phyloP scores from a whole-genome alignment of 2,888 invertebrate species.

The Tridacna crocea region DNA sequence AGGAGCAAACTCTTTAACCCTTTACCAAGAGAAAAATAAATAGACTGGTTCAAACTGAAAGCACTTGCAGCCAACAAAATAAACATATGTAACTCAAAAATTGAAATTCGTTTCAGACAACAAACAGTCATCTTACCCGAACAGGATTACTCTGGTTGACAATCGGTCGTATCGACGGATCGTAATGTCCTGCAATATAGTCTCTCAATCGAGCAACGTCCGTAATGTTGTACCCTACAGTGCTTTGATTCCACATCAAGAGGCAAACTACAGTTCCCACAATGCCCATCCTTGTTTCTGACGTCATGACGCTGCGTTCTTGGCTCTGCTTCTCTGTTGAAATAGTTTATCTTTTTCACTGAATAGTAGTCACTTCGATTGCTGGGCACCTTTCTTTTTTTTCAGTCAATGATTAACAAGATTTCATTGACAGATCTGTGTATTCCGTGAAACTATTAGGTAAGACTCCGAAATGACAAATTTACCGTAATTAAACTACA shows the following conservation, averaged over 20 bases:
- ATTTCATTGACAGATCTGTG: too few species aligned
- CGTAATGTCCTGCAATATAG: not conserved
- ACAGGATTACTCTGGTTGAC: conserved; percentile 18
- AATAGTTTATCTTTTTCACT: not conserved
- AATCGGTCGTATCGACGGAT: conserved; percentile 11
- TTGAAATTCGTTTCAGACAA: too few species aligned
- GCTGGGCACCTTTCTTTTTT: not conserved
- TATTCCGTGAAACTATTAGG: too few species aligned
- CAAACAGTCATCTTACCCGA: conserved; percentile 3
- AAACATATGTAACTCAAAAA: too few species aligned
- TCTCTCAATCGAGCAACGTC: conserved; percentile 10
- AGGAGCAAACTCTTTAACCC: too few species aligned
- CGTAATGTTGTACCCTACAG: not conserved
- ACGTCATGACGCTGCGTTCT: not conserved
- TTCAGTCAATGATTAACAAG: not conserved
- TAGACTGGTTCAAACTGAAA: too few species aligned
- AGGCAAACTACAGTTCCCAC: not conserved
- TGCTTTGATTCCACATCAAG: not conserved
- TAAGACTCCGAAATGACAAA: too few species aligned
- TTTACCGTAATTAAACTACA: too few species aligned
- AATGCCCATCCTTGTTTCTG: not conserved
- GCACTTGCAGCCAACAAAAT: too few species aligned
- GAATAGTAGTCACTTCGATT: not conserved
- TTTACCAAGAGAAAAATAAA: too few species aligned
- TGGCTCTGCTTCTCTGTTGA: not conserved